Evolutionary conservation across 2,888 invertebrate species (phyloP), one percentile per base, ranked within the genome.

Genomic region (Acleris holmiana): DNA sequence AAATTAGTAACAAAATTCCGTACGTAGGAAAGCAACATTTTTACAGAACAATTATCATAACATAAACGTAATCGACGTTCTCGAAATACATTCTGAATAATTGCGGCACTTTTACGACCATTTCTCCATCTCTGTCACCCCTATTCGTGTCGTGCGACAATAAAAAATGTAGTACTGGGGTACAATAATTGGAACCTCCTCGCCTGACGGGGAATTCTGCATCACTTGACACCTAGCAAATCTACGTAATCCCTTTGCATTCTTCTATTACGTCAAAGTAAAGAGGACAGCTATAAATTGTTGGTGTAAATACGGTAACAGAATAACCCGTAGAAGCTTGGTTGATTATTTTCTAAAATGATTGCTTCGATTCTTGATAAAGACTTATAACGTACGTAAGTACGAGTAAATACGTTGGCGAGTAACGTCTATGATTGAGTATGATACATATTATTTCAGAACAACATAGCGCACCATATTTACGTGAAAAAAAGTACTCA

Each of bases 291-390:
- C 2, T 35, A 57, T 10, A 35, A 18, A 40, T 47, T 3, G 23
- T 58, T 53, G 15, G 15, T 21, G 23, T 29, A 47, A n/a, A 47
- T 23, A 4, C 6, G 6, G 13, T 13, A 29, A 0, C 2, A 8
- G 29, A 29, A 29, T 29, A 29, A 8, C 10, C 18, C 49, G 17
- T 49, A 15, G 7, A 25, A 2, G 18, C 18, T 23, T 10, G 29
- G 68, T 68, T 71, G 69, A 70, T 70, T 70, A 69, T 67, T 67
- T 61, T 63, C 8, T 58, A 18, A 64, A 69, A 69, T 69, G 66
- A 69, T 66, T 54, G 61, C 64, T 61, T 18, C 55, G 64, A 55
- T 53, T 60, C 62, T 62, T 69, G 71, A 69, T 71, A 67, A 54
- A 46, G 50, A 55, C 65, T 68, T 64, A 68, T 69, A 67, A 68